Evolutionary conservation across 1,140 invertebrate genomes (phyloP).

Genomic region (Odontomachus brunneus): DNA sequence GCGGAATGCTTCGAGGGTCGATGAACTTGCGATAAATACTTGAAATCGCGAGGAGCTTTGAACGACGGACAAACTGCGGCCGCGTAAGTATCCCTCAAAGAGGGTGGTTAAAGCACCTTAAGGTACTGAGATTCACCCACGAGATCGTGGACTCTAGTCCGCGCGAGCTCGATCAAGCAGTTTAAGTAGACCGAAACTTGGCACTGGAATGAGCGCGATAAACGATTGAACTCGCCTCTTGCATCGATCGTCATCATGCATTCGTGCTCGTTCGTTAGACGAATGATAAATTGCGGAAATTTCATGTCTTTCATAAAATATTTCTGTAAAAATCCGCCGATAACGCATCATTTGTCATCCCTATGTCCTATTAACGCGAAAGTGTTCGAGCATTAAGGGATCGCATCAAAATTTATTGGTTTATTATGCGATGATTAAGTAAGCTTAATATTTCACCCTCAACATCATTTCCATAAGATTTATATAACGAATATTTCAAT

Average conservation of each 20-base stretch:
- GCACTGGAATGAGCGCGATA: conserved; percentile 57
- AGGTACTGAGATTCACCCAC: conserved; percentile 52
- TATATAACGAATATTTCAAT: too few species aligned
- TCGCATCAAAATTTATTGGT: too few species aligned
- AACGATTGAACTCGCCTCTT: conserved; percentile 58
- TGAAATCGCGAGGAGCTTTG: conserved; percentile 32
- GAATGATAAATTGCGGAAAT: background rate
- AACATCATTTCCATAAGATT: too few species aligned
- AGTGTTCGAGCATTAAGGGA: background rate
- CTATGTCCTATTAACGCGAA: background rate
- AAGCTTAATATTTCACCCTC: too few species aligned
- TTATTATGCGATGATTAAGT: too few species aligned
- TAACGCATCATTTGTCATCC: background rate
- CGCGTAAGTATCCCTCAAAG: conserved; percentile 61
- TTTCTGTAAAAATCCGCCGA: background rate
- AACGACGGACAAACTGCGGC: conserved; percentile 27
- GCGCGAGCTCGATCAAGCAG: conserved; percentile 57
- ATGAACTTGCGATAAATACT: conserved; percentile 47
- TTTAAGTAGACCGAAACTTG: conserved; percentile 67
- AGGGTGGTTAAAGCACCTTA: conserved; percentile 21
- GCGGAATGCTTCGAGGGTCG: conserved; percentile 25
- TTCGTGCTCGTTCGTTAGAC: conserved; percentile 33
- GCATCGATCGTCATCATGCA: conserved; percentile 35
- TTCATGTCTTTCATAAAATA: background rate
- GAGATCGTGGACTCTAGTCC: conserved; percentile 63